phyloP scores from a whole-genome alignment of 2,888 invertebrate genomes.

The Drosophila monieri region DNA sequence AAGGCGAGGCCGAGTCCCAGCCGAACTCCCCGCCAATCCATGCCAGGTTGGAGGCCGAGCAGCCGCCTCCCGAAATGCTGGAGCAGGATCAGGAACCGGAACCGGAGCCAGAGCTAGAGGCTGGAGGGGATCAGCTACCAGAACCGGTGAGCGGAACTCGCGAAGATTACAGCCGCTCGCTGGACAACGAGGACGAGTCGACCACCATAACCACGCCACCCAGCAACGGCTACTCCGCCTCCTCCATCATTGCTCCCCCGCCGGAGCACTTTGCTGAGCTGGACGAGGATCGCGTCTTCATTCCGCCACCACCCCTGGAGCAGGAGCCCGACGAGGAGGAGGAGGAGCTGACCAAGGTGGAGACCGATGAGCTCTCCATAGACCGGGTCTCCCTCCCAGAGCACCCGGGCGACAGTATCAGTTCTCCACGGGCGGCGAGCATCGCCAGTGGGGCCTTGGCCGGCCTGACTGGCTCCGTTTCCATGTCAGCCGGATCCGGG shows the following conservation, averaged over 20 bases:
- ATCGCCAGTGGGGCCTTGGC: slow-evolving; percentile 64
- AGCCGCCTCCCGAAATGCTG: slow-evolving; percentile 32
- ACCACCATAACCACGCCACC: slow-evolving; percentile 83
- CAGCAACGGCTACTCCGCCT: slow-evolving; percentile 82
- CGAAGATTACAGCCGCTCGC: slow-evolving; percentile 74
- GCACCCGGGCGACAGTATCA: slow-evolving; percentile 63
- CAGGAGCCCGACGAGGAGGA: slow-evolving; percentile 46
- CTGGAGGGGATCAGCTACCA: slow-evolving; percentile 4
- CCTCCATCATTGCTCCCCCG: slow-evolving; percentile 80
- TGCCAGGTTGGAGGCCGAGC: slow-evolving; percentile 38
- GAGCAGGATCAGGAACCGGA: slow-evolving; percentile 19
- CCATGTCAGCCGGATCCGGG: slow-evolving; percentile 21
- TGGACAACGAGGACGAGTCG: slow-evolving; percentile 81
- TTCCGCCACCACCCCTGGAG: slow-evolving; percentile 76
- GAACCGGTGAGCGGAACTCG: slow-evolving; percentile 49
- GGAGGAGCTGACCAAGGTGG: slow-evolving; percentile 67
- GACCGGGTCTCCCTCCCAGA: slow-evolving; percentile 52
- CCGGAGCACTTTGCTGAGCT: slow-evolving; percentile 76
- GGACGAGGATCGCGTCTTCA: slow-evolving; percentile 71
- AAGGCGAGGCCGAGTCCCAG: slow-evolving; percentile 74
- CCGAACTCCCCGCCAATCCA: slow-evolving; percentile 77
- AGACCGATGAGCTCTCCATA: slow-evolving; percentile 62
- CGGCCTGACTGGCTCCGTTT: slow-evolving; percentile 55
- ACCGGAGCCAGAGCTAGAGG: slow-evolving; percentile 22
- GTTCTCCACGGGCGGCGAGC: slow-evolving; percentile 73